These are phyloP conservation scores for Drepana arcuata DNA, from an alignment of 1,140 invertebrate genomes.

Conservation along the genomic window DNA sequence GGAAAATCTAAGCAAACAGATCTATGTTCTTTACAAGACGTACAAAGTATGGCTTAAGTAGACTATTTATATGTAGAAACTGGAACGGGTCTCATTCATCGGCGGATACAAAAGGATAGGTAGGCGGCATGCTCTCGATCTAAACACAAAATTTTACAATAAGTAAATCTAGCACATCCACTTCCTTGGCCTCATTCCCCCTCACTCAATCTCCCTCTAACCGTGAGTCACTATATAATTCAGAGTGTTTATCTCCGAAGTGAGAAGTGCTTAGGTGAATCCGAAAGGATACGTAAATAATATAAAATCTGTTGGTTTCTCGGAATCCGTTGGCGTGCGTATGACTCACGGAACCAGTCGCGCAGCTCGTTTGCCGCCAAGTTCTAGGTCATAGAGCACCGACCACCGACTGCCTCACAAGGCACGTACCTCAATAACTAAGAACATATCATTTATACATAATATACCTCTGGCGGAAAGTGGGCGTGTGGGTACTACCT, in stretches of 20 bases:
- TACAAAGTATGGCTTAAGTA: too few relatives aligned
- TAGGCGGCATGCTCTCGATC: too few relatives aligned
- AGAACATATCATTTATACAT: not conserved
- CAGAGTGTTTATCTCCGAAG: slow-evolving; percentile 11
- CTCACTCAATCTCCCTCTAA: not conserved
- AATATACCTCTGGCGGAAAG: too few relatives aligned
- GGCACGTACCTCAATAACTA: not conserved
- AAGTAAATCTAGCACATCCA: too few relatives aligned
- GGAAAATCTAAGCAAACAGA: too few relatives aligned
- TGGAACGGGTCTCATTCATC: too few relatives aligned
- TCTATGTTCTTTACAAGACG: too few relatives aligned
- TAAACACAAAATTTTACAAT: too few relatives aligned
- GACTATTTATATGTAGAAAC: too few relatives aligned
- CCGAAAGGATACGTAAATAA: slow-evolving; percentile 36
- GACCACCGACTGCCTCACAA: slow-evolving; percentile 9
- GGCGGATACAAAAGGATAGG: too few relatives aligned
- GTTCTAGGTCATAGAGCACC: slow-evolving; percentile 54
- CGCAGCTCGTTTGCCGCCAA: slow-evolving; percentile 24
- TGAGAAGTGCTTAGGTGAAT: too few relatives aligned
- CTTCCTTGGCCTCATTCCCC: not conserved
- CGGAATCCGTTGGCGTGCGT: slow-evolving; percentile 25
- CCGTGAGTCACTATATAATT: slow-evolving; percentile 20
- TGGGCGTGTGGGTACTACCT: too few relatives aligned
- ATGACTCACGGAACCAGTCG: slow-evolving; percentile 36
- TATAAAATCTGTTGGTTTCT: slow-evolving; percentile 40